phyloP scores from a whole-genome alignment of 37 sponge, comb jelly and placozoan genomes.

The Agelas oroides region DNA sequence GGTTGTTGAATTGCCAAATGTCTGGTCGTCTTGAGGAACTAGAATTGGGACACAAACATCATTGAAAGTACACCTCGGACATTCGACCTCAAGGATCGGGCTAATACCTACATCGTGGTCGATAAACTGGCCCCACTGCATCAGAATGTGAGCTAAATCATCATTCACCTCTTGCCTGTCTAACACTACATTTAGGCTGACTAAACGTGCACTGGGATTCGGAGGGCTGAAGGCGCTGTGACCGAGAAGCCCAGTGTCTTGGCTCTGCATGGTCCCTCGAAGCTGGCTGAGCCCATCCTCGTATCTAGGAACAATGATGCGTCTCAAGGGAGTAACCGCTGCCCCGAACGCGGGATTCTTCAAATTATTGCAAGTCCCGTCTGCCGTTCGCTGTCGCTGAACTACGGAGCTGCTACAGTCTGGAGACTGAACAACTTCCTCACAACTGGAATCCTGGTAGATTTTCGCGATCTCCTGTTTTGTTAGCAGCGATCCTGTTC shows the following conservation, averaged over 20 bases:
- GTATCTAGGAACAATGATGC: constrained; percentile 77
- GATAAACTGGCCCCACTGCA: constrained; percentile 96
- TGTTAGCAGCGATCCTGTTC: constrained; percentile 42
- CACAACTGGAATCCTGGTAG: background rate
- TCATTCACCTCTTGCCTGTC: constrained; percentile 49
- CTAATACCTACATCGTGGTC: constrained; percentile 87
- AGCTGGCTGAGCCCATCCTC: constrained; percentile 82
- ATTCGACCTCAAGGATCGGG: constrained; percentile 33
- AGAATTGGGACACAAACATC: constrained; percentile 59
- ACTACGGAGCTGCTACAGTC: background rate
- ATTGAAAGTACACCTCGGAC: constrained; percentile 18
- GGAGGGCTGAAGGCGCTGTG: constrained; percentile 67
- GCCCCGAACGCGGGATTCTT: constrained; percentile 77
- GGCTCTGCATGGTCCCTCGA: constrained; percentile 69
- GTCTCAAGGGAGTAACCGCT: constrained; percentile 60
- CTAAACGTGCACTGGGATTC: constrained; percentile 82
- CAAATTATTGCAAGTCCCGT: constrained; percentile 94
- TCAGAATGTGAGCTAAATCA: constrained; percentile 79
- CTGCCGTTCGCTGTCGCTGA: constrained; percentile 54
- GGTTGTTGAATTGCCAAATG: constrained; percentile 15
- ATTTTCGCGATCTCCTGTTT: constrained; percentile 47
- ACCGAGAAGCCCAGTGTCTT: background rate
- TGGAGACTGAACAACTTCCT: background rate
- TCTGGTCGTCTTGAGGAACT: constrained; percentile 37
- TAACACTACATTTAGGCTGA: constrained; percentile 41